Percentiles rank a stretch among this genome's conserved stretches.
These are phyloP conservation scores for Notodonta dromedarius DNA, from an alignment of 2,888 invertebrate genomes.

Conservation along the genomic window DNA sequence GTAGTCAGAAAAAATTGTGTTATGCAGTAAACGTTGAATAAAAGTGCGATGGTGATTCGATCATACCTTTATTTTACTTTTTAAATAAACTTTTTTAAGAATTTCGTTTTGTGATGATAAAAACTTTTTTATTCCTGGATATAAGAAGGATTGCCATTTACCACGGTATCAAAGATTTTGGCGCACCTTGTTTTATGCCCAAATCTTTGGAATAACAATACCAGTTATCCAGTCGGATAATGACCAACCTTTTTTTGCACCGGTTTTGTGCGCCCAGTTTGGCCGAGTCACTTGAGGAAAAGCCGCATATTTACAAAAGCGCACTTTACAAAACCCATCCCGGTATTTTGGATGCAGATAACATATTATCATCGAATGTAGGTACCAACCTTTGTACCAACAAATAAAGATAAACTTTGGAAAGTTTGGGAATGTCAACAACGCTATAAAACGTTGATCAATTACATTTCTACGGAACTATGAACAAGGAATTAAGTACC, in stretches of 20 bases:
- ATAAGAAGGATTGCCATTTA: too few species aligned
- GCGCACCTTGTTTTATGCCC: background rate
- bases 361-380: background rate
- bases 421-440: conserved; percentile 1
- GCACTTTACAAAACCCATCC: background rate
- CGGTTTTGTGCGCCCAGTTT: background rate
- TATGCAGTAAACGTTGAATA: too few species aligned
- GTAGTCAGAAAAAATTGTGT: too few species aligned
- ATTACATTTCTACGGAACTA: background rate
- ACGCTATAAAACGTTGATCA: background rate
- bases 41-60: too few species aligned
- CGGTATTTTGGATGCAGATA: background rate
- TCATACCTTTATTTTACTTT: too few species aligned
- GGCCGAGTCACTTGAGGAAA: background rate
- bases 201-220: background rate
- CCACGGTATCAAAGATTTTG: background rate
- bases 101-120: too few species aligned
- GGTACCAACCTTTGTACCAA: background rate
- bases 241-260: too few species aligned
- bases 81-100: too few species aligned
- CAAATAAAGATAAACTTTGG: background rate
- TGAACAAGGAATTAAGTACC: background rate
- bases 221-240: background rate
- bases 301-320: background rate
- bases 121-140: too few species aligned